Evolutionary conservation across 2,797 vertebrate genomes (phyloP), one percentile per base, ranked within the genome.

Genomic region (Masticophis lateralis): DNA sequence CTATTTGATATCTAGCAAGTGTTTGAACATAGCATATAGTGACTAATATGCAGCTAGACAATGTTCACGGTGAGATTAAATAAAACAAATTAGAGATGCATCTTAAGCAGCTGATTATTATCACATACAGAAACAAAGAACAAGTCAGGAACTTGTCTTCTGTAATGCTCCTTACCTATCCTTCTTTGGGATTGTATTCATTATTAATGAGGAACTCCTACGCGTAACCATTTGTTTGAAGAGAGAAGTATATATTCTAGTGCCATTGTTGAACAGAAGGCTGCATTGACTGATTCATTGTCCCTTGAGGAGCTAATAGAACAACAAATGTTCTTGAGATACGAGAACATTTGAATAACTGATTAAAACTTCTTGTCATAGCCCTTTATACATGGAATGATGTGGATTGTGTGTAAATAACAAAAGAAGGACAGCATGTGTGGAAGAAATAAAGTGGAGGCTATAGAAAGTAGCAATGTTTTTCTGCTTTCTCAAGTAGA

Each of bases 181-280:
- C 91, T 59, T 25, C 53, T 37, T 86, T 92, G 59, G 59, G 60
- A 89, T 79, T 93, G 37, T 95, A 74, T 91, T 93, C 60, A 91
- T 95, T 92, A 86, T 91, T 94, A 43, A 66, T 91, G 37, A 90
- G 74, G 7, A 59, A 74, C 88, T 93, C 14, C 18, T 95, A 22
- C 94, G 14, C 4, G 11, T 92, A 89, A 51, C 92, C 60, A 25
- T 22, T 47, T 8, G 32, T 13, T 69, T 61, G 47, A 90, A 5
- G 1, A 89, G 43, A 51, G 55, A n/a, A 88, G 63, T 66, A 69
- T 56, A 69, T 89, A 89, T 63, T 61, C 25, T 28, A 89, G 88
- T 51, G 59, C 9, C 37, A 7, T 37, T 89, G 59, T 43, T 63
- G 88, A 51, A 89, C 59, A 61, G 59, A 37, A 89, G 37, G 88